These are phyloP conservation scores for Osmerus eperlanus DNA, from an alignment of 2,113 vertebrate genomes.

Conservation along the genomic window DNA sequence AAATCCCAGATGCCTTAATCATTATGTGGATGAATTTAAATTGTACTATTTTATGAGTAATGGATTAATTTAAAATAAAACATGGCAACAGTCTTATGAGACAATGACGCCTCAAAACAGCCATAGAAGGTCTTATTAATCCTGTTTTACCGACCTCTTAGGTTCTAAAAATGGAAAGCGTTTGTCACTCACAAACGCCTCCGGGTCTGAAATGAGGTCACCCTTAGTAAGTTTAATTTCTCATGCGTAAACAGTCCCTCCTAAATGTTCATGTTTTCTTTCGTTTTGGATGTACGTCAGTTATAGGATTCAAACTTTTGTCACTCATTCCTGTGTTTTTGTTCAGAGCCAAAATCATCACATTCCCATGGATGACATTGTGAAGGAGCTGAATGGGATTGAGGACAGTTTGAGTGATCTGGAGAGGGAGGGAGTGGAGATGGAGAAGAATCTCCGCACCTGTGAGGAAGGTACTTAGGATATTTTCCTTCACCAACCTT, in stretches of 20 bases:
- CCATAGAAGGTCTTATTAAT: slow-evolving; percentile 62
- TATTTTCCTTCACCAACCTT: background rate
- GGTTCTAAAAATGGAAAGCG: slow-evolving; percentile 67
- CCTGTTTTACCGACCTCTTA: slow-evolving; percentile 67
- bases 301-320: too few species aligned
- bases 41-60: slow-evolving; percentile 11
- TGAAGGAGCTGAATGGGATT: slow-evolving; percentile 76
- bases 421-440: slow-evolving; percentile 82
- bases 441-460: slow-evolving; percentile 84
- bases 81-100: slow-evolving; percentile 45
- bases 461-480: slow-evolving; percentile 80
- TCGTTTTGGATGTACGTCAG: too few species aligned
- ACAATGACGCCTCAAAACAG: slow-evolving; percentile 53
- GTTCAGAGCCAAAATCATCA: slow-evolving; percentile 70
- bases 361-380: slow-evolving; percentile 78
- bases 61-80: slow-evolving; percentile 18
- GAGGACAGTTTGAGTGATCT: slow-evolving; percentile 79
- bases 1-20: slow-evolving; percentile 14
- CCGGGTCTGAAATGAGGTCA: slow-evolving; percentile 63
- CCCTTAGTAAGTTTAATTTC: slow-evolving; percentile 63
- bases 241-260: slow-evolving; percentile 7
- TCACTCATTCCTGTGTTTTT: slow-evolving; percentile 18
- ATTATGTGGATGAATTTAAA: slow-evolving; percentile 35
- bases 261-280: too few species aligned
- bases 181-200: slow-evolving; percentile 63